Evolutionary conservation across 2,888 invertebrate genomes (phyloP), one percentile per base, ranked within the genome.

Genomic region (Lamellibrachia columna): DNA sequence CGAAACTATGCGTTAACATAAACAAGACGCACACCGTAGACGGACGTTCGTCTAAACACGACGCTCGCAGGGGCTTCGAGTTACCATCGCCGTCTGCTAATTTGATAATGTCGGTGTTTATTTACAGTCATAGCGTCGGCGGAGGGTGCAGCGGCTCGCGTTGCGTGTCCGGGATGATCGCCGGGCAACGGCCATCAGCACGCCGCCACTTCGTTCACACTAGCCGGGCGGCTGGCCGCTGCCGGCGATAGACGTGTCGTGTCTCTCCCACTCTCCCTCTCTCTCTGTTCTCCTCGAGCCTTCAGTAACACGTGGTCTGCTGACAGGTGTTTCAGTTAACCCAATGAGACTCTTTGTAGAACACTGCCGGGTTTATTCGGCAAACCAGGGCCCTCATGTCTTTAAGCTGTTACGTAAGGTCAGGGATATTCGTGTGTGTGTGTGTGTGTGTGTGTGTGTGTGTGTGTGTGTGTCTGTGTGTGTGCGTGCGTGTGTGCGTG

Each of bases 31-130:
- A 15, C 75, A 22, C 22, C 4, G 75, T 6, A 75, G 75, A 75
- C 2, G 75, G 75, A 75, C 15, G 75, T 75, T 3, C 75, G 22
- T 22, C 75, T 75, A 75, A 75, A 75, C 75, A 75, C 75, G 75
- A 75, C 75, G 75, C 75, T 75, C 75, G 75, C 15, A 22, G 75
- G 75, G 75, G 75, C 15, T 75, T 75, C 75, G 75, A 22, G 75
- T 75, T 75, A 75, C 75, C 75, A 75, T 75, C 75, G 6, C 75
- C 75, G 75, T 22, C 75, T 75, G 75, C 75, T 75, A 75, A 75
- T 75, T 75, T 75, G 75, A 75, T 75, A 75, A 75, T 75, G 75
- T 75, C 75, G 75, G 75, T 75, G 75, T 75, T 75, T 75, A 75
- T 75, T 75, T 75, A 75, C 75, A 75, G 75, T 75, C n/a, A 75